Percentiles rank a stretch among this genome's conserved stretches.
These are phyloP conservation scores for Odocoileus hemionus DNA, from an alignment of 2,113 vertebrate genomes.

Conservation along the genomic window DNA sequence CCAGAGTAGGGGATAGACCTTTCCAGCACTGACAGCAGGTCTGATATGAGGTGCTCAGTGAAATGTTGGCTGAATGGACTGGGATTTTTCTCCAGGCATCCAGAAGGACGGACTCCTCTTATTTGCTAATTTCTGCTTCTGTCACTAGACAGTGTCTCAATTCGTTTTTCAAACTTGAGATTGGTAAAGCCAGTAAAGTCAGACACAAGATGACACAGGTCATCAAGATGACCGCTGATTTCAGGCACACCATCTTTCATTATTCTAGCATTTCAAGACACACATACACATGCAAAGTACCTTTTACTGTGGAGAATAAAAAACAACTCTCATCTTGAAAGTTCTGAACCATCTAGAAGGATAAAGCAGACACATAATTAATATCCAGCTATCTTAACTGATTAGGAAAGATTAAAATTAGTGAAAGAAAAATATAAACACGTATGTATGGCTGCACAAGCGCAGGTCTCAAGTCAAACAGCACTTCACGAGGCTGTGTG, in stretches of 20 bases:
- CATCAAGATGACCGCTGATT: background rate
- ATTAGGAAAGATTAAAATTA: background rate
- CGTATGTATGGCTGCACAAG: background rate
- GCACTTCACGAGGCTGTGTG: fast-evolving
- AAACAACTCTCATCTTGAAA: conserved; percentile 97
- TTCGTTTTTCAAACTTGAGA: background rate
- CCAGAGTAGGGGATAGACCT: background rate
- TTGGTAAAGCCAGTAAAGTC: background rate
- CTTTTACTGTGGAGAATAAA: conserved; percentile 94
- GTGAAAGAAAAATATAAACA: background rate
- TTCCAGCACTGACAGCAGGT: background rate
- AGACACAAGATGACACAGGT: background rate
- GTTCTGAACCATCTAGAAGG: conserved; percentile 95
- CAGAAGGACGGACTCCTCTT: background rate
- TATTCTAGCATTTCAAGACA: background rate
- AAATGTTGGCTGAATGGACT: background rate
- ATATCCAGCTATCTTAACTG: background rate
- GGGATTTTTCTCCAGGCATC: background rate
- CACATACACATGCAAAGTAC: conserved; percentile 72
- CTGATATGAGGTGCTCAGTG: background rate
- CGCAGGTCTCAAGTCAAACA: background rate
- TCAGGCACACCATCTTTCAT: background rate
- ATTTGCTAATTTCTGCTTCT: background rate
- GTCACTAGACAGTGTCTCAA: background rate
- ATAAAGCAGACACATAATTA: conserved; percentile 49